These are phyloP conservation scores for Platorchestia sp. DNA, from an alignment of 1,140 invertebrate genomes.

Conservation along the genomic window DNA sequence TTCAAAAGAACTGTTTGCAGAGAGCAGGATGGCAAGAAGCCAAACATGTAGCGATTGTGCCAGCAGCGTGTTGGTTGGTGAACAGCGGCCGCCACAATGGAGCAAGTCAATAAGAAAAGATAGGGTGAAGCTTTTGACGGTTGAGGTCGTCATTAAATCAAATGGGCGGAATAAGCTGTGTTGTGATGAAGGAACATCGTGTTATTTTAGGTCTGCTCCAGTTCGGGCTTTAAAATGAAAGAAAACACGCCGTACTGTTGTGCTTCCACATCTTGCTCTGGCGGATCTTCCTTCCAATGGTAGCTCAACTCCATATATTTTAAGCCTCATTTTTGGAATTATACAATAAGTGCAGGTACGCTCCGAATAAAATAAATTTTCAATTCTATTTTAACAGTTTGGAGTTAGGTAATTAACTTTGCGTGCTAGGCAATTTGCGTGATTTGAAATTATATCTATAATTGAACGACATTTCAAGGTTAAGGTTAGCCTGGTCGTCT, in stretches of 20 bases:
- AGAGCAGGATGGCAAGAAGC: not conserved
- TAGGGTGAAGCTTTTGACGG: slow-evolving; percentile 43
- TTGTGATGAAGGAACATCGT: slow-evolving; percentile 45
- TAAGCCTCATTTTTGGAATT: not conserved
- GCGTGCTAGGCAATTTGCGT: too few species aligned
- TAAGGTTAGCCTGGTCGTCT: too few species aligned
- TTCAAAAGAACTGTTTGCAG: not conserved
- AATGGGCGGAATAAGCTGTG: slow-evolving; percentile 48
- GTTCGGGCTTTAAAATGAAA: not conserved
- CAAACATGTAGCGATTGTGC: slow-evolving; percentile 45
- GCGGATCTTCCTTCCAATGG: not conserved
- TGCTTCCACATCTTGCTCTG: not conserved
- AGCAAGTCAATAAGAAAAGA: slow-evolving; percentile 50
- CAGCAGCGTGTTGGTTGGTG: not conserved
- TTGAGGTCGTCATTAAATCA: slow-evolving; percentile 51
- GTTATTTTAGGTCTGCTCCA: slow-evolving; percentile 43
- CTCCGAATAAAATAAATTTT: not conserved
- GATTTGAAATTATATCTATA: too few species aligned
- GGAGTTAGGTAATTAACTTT: too few species aligned
- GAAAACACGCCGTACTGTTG: slow-evolving; percentile 9
- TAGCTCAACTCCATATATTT: not conserved
- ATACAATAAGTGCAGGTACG: not conserved
- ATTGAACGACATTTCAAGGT: too few species aligned
- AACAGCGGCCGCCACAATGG: slow-evolving; percentile 4
- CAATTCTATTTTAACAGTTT: not conserved